Conservation (phyloP, 2,113 vertebrate species). For the Chinchilla lanigera region DNA sequence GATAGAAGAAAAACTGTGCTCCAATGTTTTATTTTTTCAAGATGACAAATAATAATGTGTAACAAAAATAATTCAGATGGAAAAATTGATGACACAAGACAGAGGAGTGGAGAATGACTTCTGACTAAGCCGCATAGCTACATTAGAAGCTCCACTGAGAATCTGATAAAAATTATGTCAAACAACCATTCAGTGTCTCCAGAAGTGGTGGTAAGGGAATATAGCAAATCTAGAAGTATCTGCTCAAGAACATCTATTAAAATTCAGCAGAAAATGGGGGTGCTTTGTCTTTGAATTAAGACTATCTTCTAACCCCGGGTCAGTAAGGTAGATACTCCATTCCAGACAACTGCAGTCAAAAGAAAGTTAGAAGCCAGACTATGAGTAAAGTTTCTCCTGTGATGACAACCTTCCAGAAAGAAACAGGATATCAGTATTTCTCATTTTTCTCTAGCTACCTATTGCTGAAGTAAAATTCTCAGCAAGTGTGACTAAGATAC, state of each 20-base stretch:
- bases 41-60: neutral
- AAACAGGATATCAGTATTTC: neutral
- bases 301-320: neutral
- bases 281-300: neutral
- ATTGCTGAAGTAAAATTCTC: neutral
- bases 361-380: neutral
- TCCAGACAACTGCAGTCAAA: neutral
- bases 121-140: too few species aligned
- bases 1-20: neutral
- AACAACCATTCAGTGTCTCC: neutral
- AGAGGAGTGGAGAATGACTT: neutral
- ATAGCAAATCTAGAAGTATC: neutral
- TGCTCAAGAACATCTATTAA: neutral
- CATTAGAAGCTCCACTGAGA: neutral
- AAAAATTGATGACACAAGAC: neutral
- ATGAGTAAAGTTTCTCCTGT: neutral
- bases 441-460: neutral
- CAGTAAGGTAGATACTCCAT: neutral
- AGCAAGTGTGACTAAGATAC: too few species aligned
- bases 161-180: neutral
- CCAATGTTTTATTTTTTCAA: neutral
- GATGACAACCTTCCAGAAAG: neutral
- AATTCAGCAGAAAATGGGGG: neutral
- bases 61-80: neutral
- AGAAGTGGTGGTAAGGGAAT: neutral